Evolutionary conservation across 2,113 vertebrate species (phyloP), one percentile per base, ranked within the genome.

Genomic region (Zosterops borbonicus): DNA sequence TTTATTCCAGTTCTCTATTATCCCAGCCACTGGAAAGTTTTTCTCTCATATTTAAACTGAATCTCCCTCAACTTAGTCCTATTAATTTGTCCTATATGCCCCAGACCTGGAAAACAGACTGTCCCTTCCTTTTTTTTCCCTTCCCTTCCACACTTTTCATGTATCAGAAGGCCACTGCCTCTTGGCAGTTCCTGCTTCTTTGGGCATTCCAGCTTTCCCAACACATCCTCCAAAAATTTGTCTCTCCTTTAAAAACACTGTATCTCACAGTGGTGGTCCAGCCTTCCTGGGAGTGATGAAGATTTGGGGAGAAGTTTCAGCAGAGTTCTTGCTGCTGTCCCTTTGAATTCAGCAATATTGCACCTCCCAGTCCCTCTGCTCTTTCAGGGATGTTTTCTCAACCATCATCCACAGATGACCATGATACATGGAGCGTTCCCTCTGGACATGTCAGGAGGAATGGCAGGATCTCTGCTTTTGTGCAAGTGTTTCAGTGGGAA

Each of bases 371-470:
- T 9, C 12, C 18, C 22, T 73, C 49, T 83, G 42, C 53, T 73
- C 28, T 83, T 60, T n/a, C 44, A 1, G 23, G 3, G 27, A 2
- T 59, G 15, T 52, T 50, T 86, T 52, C 63, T 80, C 41, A 39
- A 47, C 13, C 29, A 24, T 39, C 29, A 8, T 44, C 70, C 93
- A 29, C 8, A 52, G 14, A 16, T 31, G 49, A 44, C 24, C 50
- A 52, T 1, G 1, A 17, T 3, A 13, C 31, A 3, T 4, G 52
- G 49, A 67, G 21, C 8, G 11, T 1, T 47, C 20, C 21, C 11
- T 22, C 47, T 24, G 67, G 53, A 27, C 47, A 46, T 16, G 4
- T 8, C 46, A 73, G 59, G 76, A 76, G 49, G 63, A 76, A 11
- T 5, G 10, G 23, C 12, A n/a, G 8, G 8, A 52, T 33, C 62